phyloP scores from a whole-genome alignment of 92 coral and sea anemone species.

The Bergia puertoricense region DNA sequence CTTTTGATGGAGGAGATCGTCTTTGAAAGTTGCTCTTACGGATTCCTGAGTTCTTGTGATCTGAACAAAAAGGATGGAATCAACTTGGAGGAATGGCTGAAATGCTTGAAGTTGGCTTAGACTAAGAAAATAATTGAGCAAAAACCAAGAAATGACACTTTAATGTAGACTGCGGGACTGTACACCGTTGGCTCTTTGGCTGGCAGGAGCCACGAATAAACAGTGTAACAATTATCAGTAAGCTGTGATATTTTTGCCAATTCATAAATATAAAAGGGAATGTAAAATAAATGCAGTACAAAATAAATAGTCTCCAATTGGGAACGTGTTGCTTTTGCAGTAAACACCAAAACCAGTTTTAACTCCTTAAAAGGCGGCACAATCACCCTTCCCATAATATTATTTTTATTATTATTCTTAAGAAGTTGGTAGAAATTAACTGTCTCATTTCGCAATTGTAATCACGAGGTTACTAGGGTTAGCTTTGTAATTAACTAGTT shows the following conservation, averaged over 20 bases:
- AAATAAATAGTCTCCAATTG: too few relatives aligned
- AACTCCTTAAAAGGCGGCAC: too few relatives aligned
- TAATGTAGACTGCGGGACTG: not conserved
- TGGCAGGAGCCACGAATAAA: not conserved
- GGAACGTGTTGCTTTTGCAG: too few relatives aligned
- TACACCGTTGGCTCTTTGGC: not conserved
- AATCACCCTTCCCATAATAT: too few relatives aligned
- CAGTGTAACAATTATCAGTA: not conserved
- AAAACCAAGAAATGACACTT: not conserved
- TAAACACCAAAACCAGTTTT: too few relatives aligned
- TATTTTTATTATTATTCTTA: too few relatives aligned
- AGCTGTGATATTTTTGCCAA: not conserved
- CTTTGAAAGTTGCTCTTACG: slow-evolving; percentile 30
- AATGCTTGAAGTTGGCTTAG: slow-evolving; percentile 26
- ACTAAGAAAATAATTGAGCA: not conserved
- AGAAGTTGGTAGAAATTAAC: too few relatives aligned
- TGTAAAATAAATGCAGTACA: too few relatives aligned
- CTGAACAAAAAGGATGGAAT: slow-evolving; percentile 38
- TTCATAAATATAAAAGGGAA: not conserved
- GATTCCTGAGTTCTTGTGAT: slow-evolving; percentile 37
- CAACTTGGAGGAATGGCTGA: slow-evolving; percentile 36
- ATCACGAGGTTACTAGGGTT: too few relatives aligned
- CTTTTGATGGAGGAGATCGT: slow-evolving; percentile 16
- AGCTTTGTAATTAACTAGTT: too few relatives aligned
- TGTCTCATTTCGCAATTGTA: too few relatives aligned